Evolutionary conservation across 2,797 vertebrate species (phyloP).

Genomic region (Amazona ochrocephala): DNA sequence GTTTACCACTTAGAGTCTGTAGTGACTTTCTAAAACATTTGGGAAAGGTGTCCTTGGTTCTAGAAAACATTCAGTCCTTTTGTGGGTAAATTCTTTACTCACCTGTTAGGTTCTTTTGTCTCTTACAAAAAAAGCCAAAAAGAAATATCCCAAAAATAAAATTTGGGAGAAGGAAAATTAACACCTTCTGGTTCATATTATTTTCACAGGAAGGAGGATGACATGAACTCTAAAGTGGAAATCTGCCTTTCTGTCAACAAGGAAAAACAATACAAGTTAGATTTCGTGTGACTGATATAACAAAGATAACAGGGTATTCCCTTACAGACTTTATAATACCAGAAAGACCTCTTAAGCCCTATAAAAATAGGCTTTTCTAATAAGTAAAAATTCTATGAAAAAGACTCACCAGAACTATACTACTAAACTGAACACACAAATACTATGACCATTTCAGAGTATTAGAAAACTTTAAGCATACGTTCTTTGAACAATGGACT

Average conservation of each 20-base stretch:
- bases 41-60: not conserved
- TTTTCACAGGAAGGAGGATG: slow-evolving; percentile 5
- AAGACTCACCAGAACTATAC: not conserved
- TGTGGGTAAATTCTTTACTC: slow-evolving; percentile 27
- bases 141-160: slow-evolving; percentile 50
- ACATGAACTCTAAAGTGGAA: not conserved
- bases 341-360: not conserved
- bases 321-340: not conserved
- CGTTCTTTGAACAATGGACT: not conserved
- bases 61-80: not conserved
- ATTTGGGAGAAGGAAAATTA: slow-evolving; percentile 59
- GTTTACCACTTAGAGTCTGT: not conserved
- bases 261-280: slow-evolving; percentile 11
- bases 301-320: not conserved
- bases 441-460: not conserved
- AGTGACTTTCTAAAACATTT: not conserved
- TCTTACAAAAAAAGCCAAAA: not conserved
- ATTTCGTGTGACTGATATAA: not conserved
- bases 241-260: slow-evolving; percentile 39
- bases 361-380: not conserved
- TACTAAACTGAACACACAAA: not conserved
- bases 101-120: not conserved
- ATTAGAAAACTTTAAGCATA: not conserved
- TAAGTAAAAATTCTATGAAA: not conserved
- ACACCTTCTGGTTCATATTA: slow-evolving; percentile 54